Evolutionary conservation across 2,797 vertebrate genomes (phyloP).

Genomic region (Rhynchotus rufescens): DNA sequence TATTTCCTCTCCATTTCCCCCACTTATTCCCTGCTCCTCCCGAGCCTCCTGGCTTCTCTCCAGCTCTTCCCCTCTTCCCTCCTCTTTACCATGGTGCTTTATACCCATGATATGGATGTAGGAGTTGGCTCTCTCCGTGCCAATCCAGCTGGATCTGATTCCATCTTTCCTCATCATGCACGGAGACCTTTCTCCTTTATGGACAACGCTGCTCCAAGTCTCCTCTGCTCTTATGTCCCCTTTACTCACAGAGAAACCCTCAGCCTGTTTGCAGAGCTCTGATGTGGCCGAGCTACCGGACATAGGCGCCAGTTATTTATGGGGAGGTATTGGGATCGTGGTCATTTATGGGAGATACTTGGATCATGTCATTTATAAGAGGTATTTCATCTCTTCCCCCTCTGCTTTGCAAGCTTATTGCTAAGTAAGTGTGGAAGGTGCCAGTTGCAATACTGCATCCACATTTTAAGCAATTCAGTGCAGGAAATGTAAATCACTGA

Average conservation of each 20-base stretch:
- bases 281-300: neutral
- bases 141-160: neutral
- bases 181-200: neutral
- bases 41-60: neutral
- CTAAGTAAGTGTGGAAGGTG: constrained; percentile 13
- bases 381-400: neutral
- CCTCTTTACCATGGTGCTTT: neutral
- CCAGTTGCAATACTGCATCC: neutral
- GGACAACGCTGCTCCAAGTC: neutral
- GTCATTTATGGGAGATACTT: neutral
- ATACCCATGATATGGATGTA: neutral
- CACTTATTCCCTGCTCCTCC: neutral
- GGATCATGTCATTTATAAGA: neutral
- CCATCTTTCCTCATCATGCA: neutral
- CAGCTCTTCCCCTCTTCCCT: neutral
- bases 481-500: neutral
- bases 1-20: neutral
- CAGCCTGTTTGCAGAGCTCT: neutral
- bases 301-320: neutral
- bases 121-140: rapidly evolving
- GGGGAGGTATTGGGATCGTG: neutral
- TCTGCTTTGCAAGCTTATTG: neutral
- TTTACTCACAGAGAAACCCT: neutral
- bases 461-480: constrained; percentile 33
- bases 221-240: neutral